phyloP scores from a whole-genome alignment of 2,797 vertebrate species.

The Coreius guichenoti region DNA sequence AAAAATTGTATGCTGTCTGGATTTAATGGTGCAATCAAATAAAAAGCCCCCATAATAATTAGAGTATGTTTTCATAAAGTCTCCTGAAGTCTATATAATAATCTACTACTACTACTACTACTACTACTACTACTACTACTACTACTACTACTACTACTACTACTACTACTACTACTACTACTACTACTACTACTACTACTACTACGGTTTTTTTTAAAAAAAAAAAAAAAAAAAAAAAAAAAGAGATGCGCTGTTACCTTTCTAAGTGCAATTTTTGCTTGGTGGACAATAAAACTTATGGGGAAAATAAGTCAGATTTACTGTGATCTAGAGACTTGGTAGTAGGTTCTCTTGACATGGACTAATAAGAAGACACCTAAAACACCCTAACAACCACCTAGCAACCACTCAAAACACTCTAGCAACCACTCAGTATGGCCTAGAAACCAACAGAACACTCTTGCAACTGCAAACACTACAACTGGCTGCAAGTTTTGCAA shows the following conservation, averaged over 20 bases:
- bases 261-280: background rate
- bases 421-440: background rate
- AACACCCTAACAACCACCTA: background rate
- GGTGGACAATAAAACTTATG: background rate
- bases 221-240: too few species aligned
- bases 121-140: too few species aligned
- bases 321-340: background rate
- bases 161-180: too few species aligned
- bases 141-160: too few species aligned
- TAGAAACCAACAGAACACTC: too few species aligned
- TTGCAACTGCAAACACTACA: too few species aligned
- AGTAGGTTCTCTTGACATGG: background rate
- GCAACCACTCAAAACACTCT: background rate
- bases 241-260: background rate
- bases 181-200: background rate
- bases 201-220: background rate
- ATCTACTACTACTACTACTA: background rate
- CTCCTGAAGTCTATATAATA: constrained; percentile 4
- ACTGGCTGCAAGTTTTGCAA: too few species aligned
- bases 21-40: constrained; percentile 22
- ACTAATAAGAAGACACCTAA: background rate
- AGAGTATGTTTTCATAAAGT: background rate
- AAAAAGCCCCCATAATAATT: constrained; percentile 17
- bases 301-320: background rate
- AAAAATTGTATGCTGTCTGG: background rate